A percentile compares a stretch with the other conserved stretches of the same genome.
Conservation (phyloP, 2,888 invertebrate genomes). For the Beris chalybata region DNA sequence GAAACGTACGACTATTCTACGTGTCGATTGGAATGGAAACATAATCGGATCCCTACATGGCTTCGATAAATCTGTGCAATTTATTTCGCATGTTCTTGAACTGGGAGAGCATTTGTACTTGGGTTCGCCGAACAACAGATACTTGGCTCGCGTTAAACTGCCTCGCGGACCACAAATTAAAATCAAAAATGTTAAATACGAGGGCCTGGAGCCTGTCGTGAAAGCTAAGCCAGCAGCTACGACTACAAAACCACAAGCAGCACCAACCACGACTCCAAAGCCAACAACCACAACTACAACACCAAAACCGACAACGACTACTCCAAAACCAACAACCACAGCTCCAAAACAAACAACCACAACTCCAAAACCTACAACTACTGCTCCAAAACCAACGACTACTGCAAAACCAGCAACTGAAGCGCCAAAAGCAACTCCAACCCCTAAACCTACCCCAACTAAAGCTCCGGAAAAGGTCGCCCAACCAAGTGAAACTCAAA, state of each 20-base stretch:
- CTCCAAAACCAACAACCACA: slow-evolving; percentile 31
- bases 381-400: slow-evolving; percentile 43
- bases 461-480: slow-evolving; percentile 42
- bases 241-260: slow-evolving; percentile 41
- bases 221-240: slow-evolving; percentile 35
- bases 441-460: slow-evolving; percentile 37
- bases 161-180: slow-evolving; percentile 51
- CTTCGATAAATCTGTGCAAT: slow-evolving; percentile 59
- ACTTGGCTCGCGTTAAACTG: slow-evolving; percentile 66
- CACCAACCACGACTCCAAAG: slow-evolving; percentile 42
- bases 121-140: slow-evolving; percentile 70
- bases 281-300: slow-evolving; percentile 44
- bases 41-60: slow-evolving; percentile 70
- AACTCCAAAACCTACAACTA: slow-evolving; percentile 40
- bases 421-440: slow-evolving; percentile 38
- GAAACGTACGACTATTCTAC: slow-evolving; percentile 62
- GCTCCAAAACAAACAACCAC: slow-evolving; percentile 36
- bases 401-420: slow-evolving; percentile 42
- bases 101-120: slow-evolving; percentile 66
- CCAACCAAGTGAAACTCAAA: slow-evolving; percentile 36
- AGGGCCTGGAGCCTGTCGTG: slow-evolving; percentile 48
- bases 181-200: slow-evolving; percentile 51
- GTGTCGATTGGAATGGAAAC: slow-evolving; percentile 72
- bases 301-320: slow-evolving; percentile 42
- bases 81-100: slow-evolving; percentile 69